phyloP scores from a whole-genome alignment of 2,888 invertebrate genomes.

The Tinea trinotella region DNA sequence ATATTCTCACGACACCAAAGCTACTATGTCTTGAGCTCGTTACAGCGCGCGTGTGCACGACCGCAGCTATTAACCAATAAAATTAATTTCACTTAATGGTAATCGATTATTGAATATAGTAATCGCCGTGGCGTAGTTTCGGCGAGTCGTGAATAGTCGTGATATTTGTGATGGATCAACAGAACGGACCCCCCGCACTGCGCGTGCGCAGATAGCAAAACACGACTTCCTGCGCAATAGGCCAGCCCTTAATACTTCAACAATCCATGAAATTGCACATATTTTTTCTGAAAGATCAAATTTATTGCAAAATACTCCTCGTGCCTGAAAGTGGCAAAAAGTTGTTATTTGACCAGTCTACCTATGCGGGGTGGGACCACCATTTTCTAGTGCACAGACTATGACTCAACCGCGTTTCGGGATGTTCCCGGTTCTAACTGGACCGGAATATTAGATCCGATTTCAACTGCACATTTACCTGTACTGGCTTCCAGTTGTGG shows the following conservation, averaged over 20 bases:
- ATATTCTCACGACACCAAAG: slow-evolving; percentile 11
- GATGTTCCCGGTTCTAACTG: no score
- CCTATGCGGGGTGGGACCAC: no score
- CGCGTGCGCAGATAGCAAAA: slow-evolving; percentile 33
- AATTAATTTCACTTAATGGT: slow-evolving; percentile 70
- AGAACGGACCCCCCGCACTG: slow-evolving; percentile 52
- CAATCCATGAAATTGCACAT: neutral
- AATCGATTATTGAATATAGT: slow-evolving; percentile 65
- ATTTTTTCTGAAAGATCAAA: neutral
- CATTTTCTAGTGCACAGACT: no score
- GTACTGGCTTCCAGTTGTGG: no score
- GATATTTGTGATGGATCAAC: slow-evolving; percentile 43
- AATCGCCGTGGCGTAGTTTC: slow-evolving; percentile 51
- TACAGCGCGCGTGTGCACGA: slow-evolving; percentile 61
- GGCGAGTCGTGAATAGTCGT: slow-evolving; percentile 36
- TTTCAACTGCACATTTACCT: no score
- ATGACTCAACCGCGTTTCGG: no score
- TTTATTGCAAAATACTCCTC: neutral
- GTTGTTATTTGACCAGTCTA: no score
- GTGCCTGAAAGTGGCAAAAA: no score
- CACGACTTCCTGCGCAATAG: slow-evolving; percentile 41
- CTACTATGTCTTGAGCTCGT: slow-evolving; percentile 24
- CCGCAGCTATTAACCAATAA: slow-evolving; percentile 60
- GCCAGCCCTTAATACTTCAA: neutral
- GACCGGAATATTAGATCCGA: no score